Evolutionary conservation across 2,888 invertebrate genomes (phyloP), one percentile per base, ranked within the genome.

Genomic region (Cheilosia vulpina): DNA sequence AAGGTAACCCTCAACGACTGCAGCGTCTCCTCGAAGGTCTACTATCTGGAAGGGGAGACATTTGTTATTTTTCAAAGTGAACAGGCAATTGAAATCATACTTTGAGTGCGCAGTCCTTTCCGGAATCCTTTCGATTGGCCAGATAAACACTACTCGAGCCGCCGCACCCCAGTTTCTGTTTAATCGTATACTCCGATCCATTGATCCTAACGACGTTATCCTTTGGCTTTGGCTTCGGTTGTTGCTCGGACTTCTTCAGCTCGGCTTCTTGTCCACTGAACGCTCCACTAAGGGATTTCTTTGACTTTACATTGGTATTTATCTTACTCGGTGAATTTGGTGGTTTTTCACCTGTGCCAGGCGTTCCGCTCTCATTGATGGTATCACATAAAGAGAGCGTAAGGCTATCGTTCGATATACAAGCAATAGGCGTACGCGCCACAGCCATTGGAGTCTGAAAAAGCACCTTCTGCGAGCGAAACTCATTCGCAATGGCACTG

Each of bases 81-180:
- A 41, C 9, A 53, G 6, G 7, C 4, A 4, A 43, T 24, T 17
- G 24, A 4, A 2, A 19, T 0, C 17, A 87, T 84, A 90, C 90
- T 83, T 92, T 92, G 0, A 92, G 63, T 0, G 92, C 92, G 72
- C 89, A 91, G 73, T 92, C 90, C 43, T 88, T 87, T 7, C 89
- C 89, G 7, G 88, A 89, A 9, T 89, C 89, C 38, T 89, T 88
- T 3, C 89, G 89, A n/a, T 89, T 88, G 0, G 91, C 91, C 50
- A 91, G 84, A 71, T 89, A 96, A 4, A 98, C 98, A 91, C 96
- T 95, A 89, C 98, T 97, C 72, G 97, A 97, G 50, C 98, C 98
- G n/a, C 98, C 98, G 88, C 94, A 94, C 0, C 98, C 98, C 58
- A 98, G 92, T 88, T 95, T 94, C 87, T 95, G 96, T 15, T 96